A percentile compares a stretch with the other conserved stretches of the same genome.
Evolutionary conservation across 2,797 vertebrate species (phyloP).

Genomic region (Chromis chromis): DNA sequence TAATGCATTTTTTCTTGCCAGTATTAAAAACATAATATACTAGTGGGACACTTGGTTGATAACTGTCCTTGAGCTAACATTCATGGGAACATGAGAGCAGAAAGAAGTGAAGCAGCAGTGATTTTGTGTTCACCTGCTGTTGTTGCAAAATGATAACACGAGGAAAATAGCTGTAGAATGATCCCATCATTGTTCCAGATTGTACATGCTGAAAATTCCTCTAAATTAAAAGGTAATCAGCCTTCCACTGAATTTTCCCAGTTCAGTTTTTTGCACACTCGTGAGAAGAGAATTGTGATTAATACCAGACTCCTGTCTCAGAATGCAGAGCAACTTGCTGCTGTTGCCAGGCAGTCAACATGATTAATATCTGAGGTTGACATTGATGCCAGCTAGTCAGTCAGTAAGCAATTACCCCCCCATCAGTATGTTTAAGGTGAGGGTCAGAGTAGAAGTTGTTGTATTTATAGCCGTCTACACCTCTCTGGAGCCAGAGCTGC

Average conservation of each 20-base stretch:
- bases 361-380: constrained; percentile 46
- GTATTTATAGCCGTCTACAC: constrained; percentile 31
- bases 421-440: constrained; percentile 15
- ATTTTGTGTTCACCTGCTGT: not conserved
- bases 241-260: not conserved
- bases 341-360: constrained; percentile 25
- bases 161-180: not conserved
- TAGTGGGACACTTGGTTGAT: not conserved
- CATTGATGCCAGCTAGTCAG: constrained; percentile 36
- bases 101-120: not conserved
- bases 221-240: not conserved
- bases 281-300: not conserved
- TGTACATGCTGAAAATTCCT: not conserved
- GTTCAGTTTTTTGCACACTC: constrained; percentile 3
- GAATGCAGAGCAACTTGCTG: constrained; percentile 7
- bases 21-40: too few species aligned
- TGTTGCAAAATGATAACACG: not conserved
- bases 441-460: constrained; percentile 26
- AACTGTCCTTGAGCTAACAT: not conserved
- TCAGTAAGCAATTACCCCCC: constrained; percentile 34
- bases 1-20: not conserved
- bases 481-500: not conserved
- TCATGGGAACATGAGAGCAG: not conserved
- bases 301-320: not conserved
- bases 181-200: not conserved